These are phyloP conservation scores for Melopsittacus undulatus DNA, from an alignment of 2,797 vertebrate species.

Conservation along the genomic window DNA sequence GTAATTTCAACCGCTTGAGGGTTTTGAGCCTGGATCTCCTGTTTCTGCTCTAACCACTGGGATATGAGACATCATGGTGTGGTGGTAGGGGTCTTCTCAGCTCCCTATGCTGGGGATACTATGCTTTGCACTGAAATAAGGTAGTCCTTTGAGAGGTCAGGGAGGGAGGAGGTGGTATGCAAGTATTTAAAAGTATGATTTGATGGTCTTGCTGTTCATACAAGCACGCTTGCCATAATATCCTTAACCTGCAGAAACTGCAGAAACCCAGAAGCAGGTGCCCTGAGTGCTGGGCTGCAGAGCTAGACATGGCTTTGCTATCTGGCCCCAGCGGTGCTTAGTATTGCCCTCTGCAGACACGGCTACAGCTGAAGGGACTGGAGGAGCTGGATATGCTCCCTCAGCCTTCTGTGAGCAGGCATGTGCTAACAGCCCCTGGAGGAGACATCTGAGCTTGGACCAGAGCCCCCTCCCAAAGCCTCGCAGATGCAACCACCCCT, in stretches of 20 bases:
- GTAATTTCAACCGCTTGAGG: background rate
- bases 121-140: background rate
- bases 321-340: background rate
- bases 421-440: rapidly evolving
- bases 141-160: background rate
- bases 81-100: background rate
- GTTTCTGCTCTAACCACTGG: background rate
- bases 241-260: background rate
- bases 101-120: background rate
- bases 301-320: rapidly evolving
- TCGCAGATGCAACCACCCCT: background rate
- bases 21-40: background rate
- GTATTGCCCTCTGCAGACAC: background rate
- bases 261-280: background rate
- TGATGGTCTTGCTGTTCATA: background rate
- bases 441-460: background rate
- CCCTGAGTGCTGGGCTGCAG: background rate
- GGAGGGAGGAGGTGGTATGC: too few relatives aligned
- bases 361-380: background rate
- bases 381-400: background rate
- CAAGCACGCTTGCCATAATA: background rate
- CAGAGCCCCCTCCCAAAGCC: background rate
- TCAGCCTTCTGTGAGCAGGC: background rate
- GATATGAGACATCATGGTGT: background rate
- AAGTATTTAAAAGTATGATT: background rate